Evolutionary conservation across 1,140 invertebrate species (phyloP), one percentile per base, ranked within the genome.

Genomic region (Galleria mellonella): DNA sequence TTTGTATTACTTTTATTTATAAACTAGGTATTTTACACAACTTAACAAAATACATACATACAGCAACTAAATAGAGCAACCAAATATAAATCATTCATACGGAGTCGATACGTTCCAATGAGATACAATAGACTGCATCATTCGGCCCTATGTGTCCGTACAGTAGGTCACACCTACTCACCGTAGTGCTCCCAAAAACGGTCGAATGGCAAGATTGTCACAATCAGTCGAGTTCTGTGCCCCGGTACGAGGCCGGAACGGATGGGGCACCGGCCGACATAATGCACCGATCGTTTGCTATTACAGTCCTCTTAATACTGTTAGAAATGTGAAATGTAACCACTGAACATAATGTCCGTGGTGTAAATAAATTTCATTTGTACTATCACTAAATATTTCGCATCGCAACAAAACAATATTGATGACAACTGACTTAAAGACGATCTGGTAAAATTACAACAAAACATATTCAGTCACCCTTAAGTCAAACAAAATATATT

Each of bases 21-120:
- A 70, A 82, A 78, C 81, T 84, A 84, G 62, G 42, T 77, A 81
- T 84, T 81, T 84, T 82, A 84, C 78, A 84, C 76, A 84, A 84
- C 77, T 82, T 84, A 84, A 82, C 77, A 78, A 82, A 82, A 82
- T 82, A 84, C 73, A 71, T 72, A 76, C 72, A 75, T 79, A 83
- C 75, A 78, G 68, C 70, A 82, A 82, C 66, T 77, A 70, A 84
- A 78, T 71, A 69, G 62, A 66, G 67, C 74, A 81, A 82, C 66
- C 72, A 73, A 81, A 77, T 68, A 52, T 62, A 62, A 62, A 55
- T 58, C 75, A 77, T 74, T 70, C 75, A 74, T 66, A 72, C 75
- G 48, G 66, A 58, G 56, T 63, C 45, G 46, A 47, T 49, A 51
- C 32, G 44, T 32, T 45, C 32, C 43, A 14, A 8, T n/a, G 35